These are phyloP conservation scores for Deroplatys truncata DNA, from an alignment of 2,888 invertebrate species.

Conservation along the genomic window DNA sequence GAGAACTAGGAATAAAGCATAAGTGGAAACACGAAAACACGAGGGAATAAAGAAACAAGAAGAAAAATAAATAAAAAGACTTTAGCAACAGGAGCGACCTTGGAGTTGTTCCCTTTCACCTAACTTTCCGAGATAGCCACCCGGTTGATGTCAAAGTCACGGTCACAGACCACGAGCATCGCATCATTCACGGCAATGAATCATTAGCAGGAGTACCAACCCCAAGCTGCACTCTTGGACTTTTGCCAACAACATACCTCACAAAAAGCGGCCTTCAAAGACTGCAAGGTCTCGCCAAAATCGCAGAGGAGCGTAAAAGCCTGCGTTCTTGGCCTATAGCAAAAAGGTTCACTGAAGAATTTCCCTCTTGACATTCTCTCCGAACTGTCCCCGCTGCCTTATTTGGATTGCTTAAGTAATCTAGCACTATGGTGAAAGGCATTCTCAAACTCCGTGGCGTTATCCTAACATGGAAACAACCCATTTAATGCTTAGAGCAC, in stretches of 20 bases:
- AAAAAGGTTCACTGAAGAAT: not conserved
- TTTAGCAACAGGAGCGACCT: not conserved
- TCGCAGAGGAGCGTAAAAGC: not conserved
- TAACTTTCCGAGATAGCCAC: not conserved
- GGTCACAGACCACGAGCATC: not conserved
- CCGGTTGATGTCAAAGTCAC: not conserved
- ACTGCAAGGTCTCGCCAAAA: not conserved
- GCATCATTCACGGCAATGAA: not conserved
- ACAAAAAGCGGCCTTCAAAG: not conserved
- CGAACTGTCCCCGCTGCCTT: not conserved
- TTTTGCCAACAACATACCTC: not conserved
- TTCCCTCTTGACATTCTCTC: not conserved
- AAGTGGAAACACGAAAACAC: not conserved
- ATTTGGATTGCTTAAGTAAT: not conserved
- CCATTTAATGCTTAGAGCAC: no score
- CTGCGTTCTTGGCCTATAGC: not conserved
- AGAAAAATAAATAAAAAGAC: not conserved
- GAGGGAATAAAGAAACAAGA: no score
- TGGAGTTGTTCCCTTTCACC: not conserved
- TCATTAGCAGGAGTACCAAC: not conserved
- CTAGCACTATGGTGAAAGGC: not conserved
- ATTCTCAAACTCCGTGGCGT: no score
- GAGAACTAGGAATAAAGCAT: not conserved
- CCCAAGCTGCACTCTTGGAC: not conserved
- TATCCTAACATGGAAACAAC: no score